phyloP scores from a whole-genome alignment of 2,888 invertebrate species.

The Apotomis turbidana region DNA sequence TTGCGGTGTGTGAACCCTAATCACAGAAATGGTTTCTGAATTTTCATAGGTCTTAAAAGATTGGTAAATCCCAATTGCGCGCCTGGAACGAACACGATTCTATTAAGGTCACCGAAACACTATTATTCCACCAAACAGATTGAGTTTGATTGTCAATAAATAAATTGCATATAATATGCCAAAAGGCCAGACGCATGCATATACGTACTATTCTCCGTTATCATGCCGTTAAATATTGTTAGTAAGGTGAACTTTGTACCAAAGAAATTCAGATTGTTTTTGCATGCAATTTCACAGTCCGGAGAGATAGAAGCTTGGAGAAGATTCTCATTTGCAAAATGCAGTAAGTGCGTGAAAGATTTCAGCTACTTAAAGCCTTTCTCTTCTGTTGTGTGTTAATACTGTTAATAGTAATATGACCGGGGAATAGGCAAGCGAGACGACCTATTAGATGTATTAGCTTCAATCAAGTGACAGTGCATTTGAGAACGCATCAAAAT shows the following conservation, averaged over 20 bases:
- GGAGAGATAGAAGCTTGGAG: not conserved
- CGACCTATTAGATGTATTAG: slow-evolving; percentile 20
- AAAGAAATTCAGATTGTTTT: not conserved
- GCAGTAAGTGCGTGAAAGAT: not conserved
- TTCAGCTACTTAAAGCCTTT: not conserved
- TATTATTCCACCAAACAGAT: not conserved
- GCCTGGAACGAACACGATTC: too few relatives aligned
- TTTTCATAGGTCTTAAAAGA: too few relatives aligned
- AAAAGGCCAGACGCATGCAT: not conserved
- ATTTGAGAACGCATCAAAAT: not conserved
- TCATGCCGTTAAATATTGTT: not conserved
- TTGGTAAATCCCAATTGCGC: too few relatives aligned
- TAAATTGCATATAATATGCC: slow-evolving; percentile 25
- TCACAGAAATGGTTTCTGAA: too few relatives aligned
- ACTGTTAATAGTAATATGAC: not conserved
- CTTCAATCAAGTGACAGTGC: not conserved
- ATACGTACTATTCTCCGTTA: not conserved
- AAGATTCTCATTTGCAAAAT: not conserved
- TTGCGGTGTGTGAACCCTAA: too few relatives aligned
- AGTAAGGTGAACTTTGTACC: not conserved
- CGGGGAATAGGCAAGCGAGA: slow-evolving; percentile 14
- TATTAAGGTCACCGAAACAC: too few relatives aligned
- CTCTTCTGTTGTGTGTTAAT: not conserved
- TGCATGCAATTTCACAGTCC: not conserved
- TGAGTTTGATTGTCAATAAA: slow-evolving; percentile 13